Percentiles rank a stretch among this genome's conserved stretches.
Conservation (phyloP, 2,888 invertebrate genomes). For the Xestia c-nigrum region DNA sequence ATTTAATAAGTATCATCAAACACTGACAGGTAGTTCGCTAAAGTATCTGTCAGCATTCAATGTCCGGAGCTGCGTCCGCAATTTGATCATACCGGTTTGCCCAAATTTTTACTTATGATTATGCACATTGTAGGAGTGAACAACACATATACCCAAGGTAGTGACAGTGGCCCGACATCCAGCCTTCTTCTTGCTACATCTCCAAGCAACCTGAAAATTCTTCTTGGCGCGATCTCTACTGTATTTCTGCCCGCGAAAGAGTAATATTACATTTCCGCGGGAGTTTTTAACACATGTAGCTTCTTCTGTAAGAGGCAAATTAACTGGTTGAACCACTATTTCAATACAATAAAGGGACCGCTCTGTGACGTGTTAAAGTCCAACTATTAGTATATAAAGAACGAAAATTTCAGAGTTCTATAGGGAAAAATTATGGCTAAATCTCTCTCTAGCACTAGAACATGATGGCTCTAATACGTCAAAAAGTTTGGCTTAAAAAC, state of each 20-base stretch:
- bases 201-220: conserved; percentile 35
- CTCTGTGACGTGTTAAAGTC: neutral
- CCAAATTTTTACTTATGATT: conserved; percentile 24
- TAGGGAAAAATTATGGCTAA: neutral
- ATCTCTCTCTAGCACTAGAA: neutral
- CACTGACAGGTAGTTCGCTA: no score
- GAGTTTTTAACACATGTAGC: conserved; percentile 45
- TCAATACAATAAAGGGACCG: neutral
- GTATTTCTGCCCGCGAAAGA: conserved; percentile 44
- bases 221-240: conserved; percentile 41
- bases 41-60: no score
- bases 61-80: no score
- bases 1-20: no score
- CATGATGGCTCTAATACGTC: neutral
- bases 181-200: conserved; percentile 54
- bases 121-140: conserved; percentile 32
- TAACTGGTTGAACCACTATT: neutral
- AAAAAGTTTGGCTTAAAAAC: neutral
- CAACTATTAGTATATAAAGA: no score
- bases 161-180: conserved; percentile 51
- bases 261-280: conserved; percentile 46
- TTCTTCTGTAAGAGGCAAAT: conserved; percentile 37
- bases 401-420: neutral
- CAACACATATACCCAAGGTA: conserved; percentile 17
- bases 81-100: neutral